A percentile compares a stretch with the other conserved stretches of the same genome.
phyloP scores from a whole-genome alignment of 2,113 vertebrate species.

The Dicentrarchus labrax region DNA sequence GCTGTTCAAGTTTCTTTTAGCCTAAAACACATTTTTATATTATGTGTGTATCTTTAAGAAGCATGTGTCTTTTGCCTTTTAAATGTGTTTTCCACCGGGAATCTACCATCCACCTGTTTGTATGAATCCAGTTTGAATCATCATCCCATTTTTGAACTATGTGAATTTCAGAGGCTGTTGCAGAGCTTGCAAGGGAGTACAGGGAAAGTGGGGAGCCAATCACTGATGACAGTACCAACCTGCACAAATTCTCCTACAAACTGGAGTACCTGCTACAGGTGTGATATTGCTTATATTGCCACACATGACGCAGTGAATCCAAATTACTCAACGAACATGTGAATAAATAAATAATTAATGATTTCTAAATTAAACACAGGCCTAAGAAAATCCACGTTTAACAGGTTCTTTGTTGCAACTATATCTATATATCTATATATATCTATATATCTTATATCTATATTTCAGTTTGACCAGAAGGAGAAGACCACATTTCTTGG shows the following conservation, averaged over 20 bases:
- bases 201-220: conserved; percentile 93
- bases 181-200: conserved; percentile 92
- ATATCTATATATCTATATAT: neutral
- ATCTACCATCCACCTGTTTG: neutral
- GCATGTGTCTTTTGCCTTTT: neutral
- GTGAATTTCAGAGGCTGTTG: conserved; percentile 89
- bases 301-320: neutral
- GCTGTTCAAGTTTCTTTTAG: neutral
- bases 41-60: neutral
- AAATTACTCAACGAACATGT: neutral
- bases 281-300: conserved; percentile 40
- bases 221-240: conserved; percentile 93
- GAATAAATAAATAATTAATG: neutral
- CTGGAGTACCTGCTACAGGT: conserved; percentile 98
- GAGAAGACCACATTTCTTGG: conserved; percentile 94
- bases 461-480: conserved; percentile 94
- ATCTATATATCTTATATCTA: neutral
- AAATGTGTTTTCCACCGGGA: neutral
- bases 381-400: neutral
- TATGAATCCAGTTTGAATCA: neutral
- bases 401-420: conserved; percentile 1
- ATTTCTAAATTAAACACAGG: neutral
- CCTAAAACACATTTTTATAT: neutral
- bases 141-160: neutral
- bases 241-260: conserved; percentile 97